These are phyloP conservation scores for Eupithecia inturbata DNA, from an alignment of 2,888 invertebrate species.

Conservation along the genomic window DNA sequence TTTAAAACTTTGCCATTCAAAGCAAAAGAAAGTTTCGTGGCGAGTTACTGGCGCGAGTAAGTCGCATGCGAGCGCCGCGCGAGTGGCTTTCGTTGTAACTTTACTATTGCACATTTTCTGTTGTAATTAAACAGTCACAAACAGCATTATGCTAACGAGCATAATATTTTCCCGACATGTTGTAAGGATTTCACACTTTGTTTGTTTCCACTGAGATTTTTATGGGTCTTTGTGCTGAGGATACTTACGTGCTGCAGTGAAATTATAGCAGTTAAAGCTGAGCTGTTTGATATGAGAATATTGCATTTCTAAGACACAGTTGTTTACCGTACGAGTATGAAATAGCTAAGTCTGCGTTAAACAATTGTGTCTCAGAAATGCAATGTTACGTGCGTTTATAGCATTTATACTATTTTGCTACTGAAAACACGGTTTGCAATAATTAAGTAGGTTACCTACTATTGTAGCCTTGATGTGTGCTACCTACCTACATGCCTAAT, in stretches of 20 bases:
- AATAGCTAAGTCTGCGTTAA: no score
- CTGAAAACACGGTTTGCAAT: not conserved
- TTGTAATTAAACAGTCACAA: slow-evolving; percentile 58
- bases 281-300: slow-evolving; percentile 25
- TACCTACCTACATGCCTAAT: not conserved
- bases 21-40: slow-evolving; percentile 36
- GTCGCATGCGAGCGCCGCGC: slow-evolving; percentile 40
- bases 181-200: slow-evolving; percentile 35
- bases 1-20: slow-evolving; percentile 44
- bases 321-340: not conserved
- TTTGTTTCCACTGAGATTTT: slow-evolving; percentile 31
- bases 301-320: slow-evolving; percentile 1
- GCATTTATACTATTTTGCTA: slow-evolving; percentile 1
- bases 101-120: slow-evolving; percentile 50
- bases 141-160: slow-evolving; percentile 57
- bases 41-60: slow-evolving; percentile 33
- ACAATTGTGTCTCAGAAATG: no score
- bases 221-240: slow-evolving; percentile 24
- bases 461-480: not conserved
- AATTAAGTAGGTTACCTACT: not conserved
- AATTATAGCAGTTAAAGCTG: slow-evolving; percentile 20
- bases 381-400: not conserved
- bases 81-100: slow-evolving; percentile 48
- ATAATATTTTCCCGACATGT: slow-evolving; percentile 50
- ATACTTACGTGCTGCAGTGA: slow-evolving; percentile 22